phyloP scores from a whole-genome alignment of 2,797 vertebrate species.

The Telmatherina bonti region DNA sequence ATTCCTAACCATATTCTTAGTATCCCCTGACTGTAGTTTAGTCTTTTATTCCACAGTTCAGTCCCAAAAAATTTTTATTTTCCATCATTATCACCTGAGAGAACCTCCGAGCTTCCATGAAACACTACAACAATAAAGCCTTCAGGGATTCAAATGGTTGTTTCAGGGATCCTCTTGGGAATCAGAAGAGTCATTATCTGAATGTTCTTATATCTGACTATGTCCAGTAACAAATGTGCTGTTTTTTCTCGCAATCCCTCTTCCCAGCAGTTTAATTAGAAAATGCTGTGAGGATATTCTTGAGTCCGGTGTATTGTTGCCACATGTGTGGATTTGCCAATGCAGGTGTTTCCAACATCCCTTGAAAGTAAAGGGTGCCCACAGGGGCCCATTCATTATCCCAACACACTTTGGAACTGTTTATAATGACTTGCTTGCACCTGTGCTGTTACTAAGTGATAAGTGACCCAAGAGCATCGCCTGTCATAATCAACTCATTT shows the following conservation, averaged over 20 bases:
- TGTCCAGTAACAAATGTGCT: slow-evolving; percentile 50
- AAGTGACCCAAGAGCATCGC: slow-evolving; percentile 73
- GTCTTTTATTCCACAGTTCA: too few species aligned
- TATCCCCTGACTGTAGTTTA: too few species aligned
- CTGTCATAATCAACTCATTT: slow-evolving; percentile 67
- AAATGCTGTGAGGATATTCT: slow-evolving; percentile 44
- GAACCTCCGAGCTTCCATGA: too few species aligned
- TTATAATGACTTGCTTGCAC: slow-evolving; percentile 67
- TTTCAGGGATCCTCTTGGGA: not conserved
- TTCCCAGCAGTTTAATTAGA: slow-evolving; percentile 72
- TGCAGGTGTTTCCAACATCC: slow-evolving; percentile 66
- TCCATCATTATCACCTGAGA: too few species aligned
- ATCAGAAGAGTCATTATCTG: slow-evolving; percentile 14
- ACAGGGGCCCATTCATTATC: slow-evolving; percentile 64
- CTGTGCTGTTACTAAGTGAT: slow-evolving; percentile 76
- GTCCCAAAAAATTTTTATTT: too few species aligned
- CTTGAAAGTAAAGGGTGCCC: slow-evolving; percentile 58
- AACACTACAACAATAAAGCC: too few species aligned
- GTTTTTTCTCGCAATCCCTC: slow-evolving; percentile 30
- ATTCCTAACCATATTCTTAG: too few species aligned
- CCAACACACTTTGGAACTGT: slow-evolving; percentile 63
- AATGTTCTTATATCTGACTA: slow-evolving; percentile 28
- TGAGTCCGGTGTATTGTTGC: slow-evolving; percentile 55
- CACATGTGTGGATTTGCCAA: slow-evolving; percentile 68
- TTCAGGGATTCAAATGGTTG: too few species aligned